Percentiles rank a stretch among this genome's conserved stretches.
These are phyloP conservation scores for Apoderus coryli DNA, from an alignment of 2,888 invertebrate species.

Conservation along the genomic window DNA sequence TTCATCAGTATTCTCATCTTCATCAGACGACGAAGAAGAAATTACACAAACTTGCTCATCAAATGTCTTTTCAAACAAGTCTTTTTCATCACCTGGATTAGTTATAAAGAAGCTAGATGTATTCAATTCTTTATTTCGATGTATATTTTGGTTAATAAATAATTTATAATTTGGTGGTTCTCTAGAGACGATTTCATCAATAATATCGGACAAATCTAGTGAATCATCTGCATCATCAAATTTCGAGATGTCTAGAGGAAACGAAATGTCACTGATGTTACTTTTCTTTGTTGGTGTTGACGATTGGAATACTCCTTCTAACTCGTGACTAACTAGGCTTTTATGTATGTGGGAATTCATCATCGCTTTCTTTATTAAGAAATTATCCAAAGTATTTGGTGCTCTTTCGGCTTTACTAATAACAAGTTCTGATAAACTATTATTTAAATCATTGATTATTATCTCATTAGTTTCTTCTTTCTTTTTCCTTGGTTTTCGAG, in stretches of 20 bases:
- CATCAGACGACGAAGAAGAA: conserved; percentile 14
- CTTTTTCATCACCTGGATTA: conserved; percentile 32
- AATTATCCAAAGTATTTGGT: background rate
- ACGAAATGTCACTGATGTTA: conserved; percentile 1
- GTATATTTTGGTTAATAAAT: conserved; percentile 17
- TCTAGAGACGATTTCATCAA: conserved; percentile 35
- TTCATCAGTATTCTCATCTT: conserved; percentile 6
- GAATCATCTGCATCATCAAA: conserved; percentile 32
- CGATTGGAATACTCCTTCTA: background rate
- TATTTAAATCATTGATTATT: conserved; percentile 13
- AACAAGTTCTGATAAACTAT: conserved; percentile 14
- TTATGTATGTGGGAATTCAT: conserved; percentile 23
- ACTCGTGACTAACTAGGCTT: conserved; percentile 16
- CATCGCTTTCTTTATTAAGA: conserved; percentile 17
- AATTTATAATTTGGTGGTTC: conserved; percentile 20
- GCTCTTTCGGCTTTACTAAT: conserved; percentile 8
- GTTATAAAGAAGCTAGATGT: conserved; percentile 24
- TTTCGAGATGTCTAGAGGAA: conserved; percentile 23
- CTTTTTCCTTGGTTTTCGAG: conserved; percentile 22
- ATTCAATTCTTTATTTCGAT: conserved; percentile 11
- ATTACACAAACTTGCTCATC: conserved; percentile 17
- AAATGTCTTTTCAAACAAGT: conserved; percentile 47
- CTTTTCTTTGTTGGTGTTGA: conserved; percentile 20
- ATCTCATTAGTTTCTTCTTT: conserved; percentile 8
- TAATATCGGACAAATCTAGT: conserved; percentile 38